Conservation (phyloP, 2,888 invertebrate genomes). For the Drosophila atripex region DNA sequence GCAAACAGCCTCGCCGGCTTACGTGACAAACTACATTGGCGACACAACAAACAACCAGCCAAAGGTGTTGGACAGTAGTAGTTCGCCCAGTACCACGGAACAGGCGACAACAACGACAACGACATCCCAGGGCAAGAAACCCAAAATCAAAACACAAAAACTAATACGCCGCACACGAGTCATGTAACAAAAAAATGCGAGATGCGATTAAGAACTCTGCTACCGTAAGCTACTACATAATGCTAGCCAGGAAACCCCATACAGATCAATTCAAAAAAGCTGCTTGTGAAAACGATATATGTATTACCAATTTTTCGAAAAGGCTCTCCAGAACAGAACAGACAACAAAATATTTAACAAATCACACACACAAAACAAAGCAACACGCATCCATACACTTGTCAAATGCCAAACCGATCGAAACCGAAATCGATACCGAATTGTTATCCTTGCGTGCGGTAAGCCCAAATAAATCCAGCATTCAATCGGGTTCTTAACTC, state of each 20-base stretch:
- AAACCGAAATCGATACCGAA: constrained; percentile 41
- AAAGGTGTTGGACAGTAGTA: constrained; percentile 65
- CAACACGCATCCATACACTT: constrained; percentile 53
- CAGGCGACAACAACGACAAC: constrained; percentile 46
- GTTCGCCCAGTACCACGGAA: constrained; percentile 30
- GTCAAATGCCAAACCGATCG: constrained; percentile 43
- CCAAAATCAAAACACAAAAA: constrained; percentile 82
- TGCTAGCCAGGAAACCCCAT: constrained; percentile 35
- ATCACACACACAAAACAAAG: constrained; percentile 42
- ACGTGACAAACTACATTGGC: constrained; percentile 85
- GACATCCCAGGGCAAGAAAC: constrained; percentile 62
- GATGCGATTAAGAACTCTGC: constrained; percentile 28
- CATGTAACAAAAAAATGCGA: constrained; percentile 50
- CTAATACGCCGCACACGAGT: constrained; percentile 82
- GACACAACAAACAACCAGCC: constrained; percentile 82
- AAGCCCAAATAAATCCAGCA: constrained; percentile 57
- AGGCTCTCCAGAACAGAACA: constrained; percentile 33
- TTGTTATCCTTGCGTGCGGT: constrained; percentile 66
- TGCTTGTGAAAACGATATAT: constrained; percentile 38
- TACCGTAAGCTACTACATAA: constrained; percentile 45
- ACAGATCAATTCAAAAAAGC: constrained; percentile 5
- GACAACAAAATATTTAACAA: constrained; percentile 39
- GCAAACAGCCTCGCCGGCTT: constrained; percentile 76
- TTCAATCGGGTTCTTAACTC: constrained; percentile 39
- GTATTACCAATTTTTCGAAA: constrained; percentile 24